phyloP scores from a whole-genome alignment of 2,113 vertebrate species.

The Platichthys flesus region DNA sequence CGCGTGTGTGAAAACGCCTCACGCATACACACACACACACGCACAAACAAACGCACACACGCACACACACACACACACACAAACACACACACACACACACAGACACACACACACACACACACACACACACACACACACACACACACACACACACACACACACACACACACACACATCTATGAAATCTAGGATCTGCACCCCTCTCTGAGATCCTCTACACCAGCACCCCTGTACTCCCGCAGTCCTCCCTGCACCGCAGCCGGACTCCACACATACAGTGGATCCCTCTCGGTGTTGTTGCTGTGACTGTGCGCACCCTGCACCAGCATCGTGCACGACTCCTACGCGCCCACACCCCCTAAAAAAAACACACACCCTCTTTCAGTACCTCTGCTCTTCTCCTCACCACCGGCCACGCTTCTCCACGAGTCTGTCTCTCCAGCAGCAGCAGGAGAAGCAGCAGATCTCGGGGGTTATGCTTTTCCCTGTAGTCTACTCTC shows the following conservation, averaged over 20 bases:
- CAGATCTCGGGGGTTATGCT: neutral
- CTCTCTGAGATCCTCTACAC: conserved; percentile 20
- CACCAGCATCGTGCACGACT: neutral
- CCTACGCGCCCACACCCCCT: conserved; percentile 30
- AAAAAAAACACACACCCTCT: neutral
- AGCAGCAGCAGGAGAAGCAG: neutral
- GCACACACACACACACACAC: neutral
- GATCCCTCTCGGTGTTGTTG: conserved; percentile 20
- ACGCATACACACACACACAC: neutral
- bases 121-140: too few species aligned
- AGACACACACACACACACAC: too few species aligned
- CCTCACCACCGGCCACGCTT: conserved; percentile 10
- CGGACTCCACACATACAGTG: conserved; percentile 20
- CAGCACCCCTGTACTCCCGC: conserved; percentile 41
- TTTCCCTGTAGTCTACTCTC: conserved; percentile 7
- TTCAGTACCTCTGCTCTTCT: conserved; percentile 7
- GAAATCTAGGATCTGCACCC: neutral
- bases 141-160: too few species aligned
- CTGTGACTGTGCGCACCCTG: conserved; percentile 21
- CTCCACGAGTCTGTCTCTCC: neutral
- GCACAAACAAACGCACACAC: neutral
- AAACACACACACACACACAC: too few species aligned
- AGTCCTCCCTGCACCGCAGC: conserved; percentile 50
- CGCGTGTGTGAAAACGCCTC: conserved; percentile 2
- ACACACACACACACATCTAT: neutral